Percentiles rank a stretch among this genome's conserved stretches.
Evolutionary conservation across 1,140 invertebrate species (phyloP).

Genomic region (Rhizoglyphus robini): DNA sequence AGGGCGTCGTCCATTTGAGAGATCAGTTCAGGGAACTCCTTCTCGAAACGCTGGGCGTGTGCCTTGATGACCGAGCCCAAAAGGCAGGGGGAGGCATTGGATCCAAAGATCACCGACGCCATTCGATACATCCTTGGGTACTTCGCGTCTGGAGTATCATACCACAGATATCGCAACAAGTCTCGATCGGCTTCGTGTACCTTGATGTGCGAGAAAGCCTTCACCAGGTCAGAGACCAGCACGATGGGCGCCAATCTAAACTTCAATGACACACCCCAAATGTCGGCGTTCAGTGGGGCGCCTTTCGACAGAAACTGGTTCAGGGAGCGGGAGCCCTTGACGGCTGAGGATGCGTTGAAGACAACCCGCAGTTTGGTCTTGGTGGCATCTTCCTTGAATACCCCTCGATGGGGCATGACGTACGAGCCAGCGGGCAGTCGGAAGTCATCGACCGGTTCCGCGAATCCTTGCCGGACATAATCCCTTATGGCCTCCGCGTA

Average conservation of each 20-base stretch:
- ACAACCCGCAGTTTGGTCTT: background rate
- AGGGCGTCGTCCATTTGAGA: background rate
- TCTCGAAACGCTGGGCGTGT: background rate
- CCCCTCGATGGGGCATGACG: background rate
- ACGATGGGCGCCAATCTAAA: background rate
- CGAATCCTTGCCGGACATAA: background rate
- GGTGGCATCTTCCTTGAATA: background rate
- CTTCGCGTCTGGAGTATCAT: background rate
- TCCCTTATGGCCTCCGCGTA: background rate
- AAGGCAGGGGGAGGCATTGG: background rate
- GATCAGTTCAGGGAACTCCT: background rate
- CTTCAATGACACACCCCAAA: background rate
- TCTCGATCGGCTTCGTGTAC: background rate
- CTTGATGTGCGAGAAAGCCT: no score
- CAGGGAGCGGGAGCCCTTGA: background rate
- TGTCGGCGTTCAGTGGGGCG: background rate
- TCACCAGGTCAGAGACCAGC: background rate
- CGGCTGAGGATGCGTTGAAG: background rate
- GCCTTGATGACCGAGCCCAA: background rate
- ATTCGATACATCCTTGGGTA: background rate
- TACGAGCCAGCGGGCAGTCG: background rate
- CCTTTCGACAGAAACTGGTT: background rate
- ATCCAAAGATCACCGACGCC: background rate
- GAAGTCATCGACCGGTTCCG: background rate
- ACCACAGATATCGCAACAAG: background rate